Conservation (phyloP, 2,797 vertebrate species). For the Sebastes iracundus region DNA sequence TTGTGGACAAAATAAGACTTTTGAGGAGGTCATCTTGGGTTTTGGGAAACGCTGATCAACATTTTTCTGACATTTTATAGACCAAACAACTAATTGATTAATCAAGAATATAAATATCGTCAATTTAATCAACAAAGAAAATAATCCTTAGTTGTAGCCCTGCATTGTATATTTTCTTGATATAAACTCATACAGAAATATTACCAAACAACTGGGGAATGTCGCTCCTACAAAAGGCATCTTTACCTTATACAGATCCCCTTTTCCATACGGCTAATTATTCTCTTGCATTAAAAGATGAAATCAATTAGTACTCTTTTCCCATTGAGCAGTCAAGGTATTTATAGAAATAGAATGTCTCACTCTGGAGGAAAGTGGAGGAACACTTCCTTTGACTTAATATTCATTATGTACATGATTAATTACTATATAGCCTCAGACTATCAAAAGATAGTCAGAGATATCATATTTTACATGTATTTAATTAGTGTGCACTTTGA, state of each 20-base stretch:
- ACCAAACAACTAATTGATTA: too few species aligned
- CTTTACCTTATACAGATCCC: not conserved
- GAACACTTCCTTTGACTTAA: slow-evolving; percentile 62
- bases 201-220: not conserved
- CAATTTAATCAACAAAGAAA: too few species aligned
- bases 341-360: slow-evolving; percentile 56
- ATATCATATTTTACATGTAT: slow-evolving; percentile 77
- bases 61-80: too few species aligned
- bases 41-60: too few species aligned
- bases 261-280: slow-evolving; percentile 31
- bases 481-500: slow-evolving; percentile 79
- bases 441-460: slow-evolving; percentile 75
- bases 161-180: rapidly evolving
- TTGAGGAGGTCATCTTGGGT: too few species aligned
- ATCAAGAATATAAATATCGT: too few species aligned
- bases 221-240: not conserved
- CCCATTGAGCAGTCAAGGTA: slow-evolving; percentile 34
- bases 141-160: too few species aligned
- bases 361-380: slow-evolving; percentile 51
- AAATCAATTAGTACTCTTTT: slow-evolving; percentile 29
- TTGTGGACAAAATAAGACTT: too few species aligned
- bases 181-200: not conserved
- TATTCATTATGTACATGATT: slow-evolving; percentile 76
- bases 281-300: slow-evolving; percentile 8
- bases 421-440: slow-evolving; percentile 77